Evolutionary conservation across 1,140 invertebrate genomes (phyloP).

Genomic region (Teleogryllus occipitalis): DNA sequence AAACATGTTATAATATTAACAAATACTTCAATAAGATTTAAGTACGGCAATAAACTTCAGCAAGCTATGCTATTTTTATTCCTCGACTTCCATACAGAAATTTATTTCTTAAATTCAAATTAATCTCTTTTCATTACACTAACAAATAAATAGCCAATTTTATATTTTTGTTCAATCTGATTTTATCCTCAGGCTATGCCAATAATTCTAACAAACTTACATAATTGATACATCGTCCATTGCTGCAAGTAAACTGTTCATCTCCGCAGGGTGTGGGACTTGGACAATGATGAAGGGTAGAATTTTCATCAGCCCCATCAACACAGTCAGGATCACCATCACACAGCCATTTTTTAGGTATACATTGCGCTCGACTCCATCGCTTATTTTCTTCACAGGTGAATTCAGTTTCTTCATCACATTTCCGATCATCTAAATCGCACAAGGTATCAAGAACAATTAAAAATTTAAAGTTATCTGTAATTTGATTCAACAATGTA

Average conservation of each 20-base stretch:
- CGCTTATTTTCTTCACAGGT: conserved; percentile 81
- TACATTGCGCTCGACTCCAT: conserved; percentile 87
- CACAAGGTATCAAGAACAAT: background rate
- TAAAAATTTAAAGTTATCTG: background rate
- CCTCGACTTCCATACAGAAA: background rate
- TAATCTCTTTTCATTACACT: no score
- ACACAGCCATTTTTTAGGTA: conserved; percentile 88
- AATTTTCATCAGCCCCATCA: conserved; percentile 92
- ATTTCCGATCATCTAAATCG: conserved; percentile 68
- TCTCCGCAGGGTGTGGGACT: conserved; percentile 69
- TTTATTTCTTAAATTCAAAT: background rate
- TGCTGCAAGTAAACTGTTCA: conserved; percentile 84
- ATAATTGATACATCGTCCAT: conserved; percentile 77
- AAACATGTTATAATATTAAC: background rate
- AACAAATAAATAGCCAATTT: no score
- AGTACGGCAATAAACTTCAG: background rate
- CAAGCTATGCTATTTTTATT: background rate
- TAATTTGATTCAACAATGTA: background rate
- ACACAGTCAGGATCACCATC: conserved; percentile 94
- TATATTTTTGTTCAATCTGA: no score
- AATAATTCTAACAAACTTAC: conserved; percentile 29
- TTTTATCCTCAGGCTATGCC: no score
- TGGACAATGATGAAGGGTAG: conserved; percentile 71
- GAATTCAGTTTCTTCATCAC: conserved; percentile 86
- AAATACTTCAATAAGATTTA: background rate